A percentile compares a stretch with the other conserved stretches of the same genome.
Conservation (phyloP, 1,140 invertebrate genomes). For the Polyergus mexicanus region DNA sequence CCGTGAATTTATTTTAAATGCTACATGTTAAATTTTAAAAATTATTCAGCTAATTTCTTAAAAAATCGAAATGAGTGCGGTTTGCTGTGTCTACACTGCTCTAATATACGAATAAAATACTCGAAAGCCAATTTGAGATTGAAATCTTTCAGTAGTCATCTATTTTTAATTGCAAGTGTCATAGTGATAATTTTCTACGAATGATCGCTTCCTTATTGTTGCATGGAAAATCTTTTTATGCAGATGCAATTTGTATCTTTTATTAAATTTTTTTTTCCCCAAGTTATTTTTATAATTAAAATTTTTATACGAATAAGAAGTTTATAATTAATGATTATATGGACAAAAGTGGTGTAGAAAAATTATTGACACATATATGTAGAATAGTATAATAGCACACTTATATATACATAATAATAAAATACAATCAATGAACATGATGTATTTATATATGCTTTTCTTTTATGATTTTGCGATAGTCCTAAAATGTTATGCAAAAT, state of each 20-base stretch:
- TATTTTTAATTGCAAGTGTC: constrained; percentile 66
- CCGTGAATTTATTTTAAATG: background rate
- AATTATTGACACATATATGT: background rate
- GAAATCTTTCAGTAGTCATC: constrained; percentile 61
- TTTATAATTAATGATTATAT: constrained; percentile 22
- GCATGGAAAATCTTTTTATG: constrained; percentile 66
- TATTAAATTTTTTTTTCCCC: background rate
- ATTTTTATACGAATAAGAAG: background rate
- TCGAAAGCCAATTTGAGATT: constrained; percentile 46
- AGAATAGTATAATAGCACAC: background rate
- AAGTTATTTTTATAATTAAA: constrained; percentile 1
- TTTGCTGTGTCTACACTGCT: constrained; percentile 83
- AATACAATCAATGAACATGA: background rate
- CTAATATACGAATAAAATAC: constrained; percentile 47
- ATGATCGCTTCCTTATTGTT: constrained; percentile 64
- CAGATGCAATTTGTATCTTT: constrained; percentile 25
- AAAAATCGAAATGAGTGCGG: constrained; percentile 79
- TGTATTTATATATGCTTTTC: background rate
- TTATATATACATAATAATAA: background rate
- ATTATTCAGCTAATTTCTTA: constrained; percentile 21
- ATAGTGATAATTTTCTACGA: constrained; percentile 54
- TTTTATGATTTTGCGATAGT: background rate
- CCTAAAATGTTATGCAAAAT: background rate
- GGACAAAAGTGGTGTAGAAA: background rate
- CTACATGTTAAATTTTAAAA: background rate